phyloP scores from a whole-genome alignment of 2,888 invertebrate genomes.

The Diogma glabrata region DNA sequence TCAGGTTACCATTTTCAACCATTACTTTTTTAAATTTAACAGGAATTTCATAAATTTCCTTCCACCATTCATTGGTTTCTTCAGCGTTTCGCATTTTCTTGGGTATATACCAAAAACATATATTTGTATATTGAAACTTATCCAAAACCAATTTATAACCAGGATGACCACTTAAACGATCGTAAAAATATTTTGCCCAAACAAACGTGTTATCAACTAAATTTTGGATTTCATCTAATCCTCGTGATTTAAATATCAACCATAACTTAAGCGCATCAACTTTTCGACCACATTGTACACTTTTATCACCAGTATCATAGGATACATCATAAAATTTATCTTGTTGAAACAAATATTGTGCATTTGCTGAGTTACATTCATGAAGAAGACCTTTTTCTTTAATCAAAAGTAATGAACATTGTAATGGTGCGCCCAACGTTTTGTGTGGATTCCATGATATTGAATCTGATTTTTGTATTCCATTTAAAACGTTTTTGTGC shows the following conservation, averaged over 20 bases:
- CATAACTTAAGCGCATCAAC: constrained; percentile 87
- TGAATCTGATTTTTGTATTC: constrained; percentile 50
- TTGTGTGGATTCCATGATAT: constrained; percentile 82
- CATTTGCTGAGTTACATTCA: constrained; percentile 56
- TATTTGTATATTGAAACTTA: constrained; percentile 62
- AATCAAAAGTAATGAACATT: constrained; percentile 59
- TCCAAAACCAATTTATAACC: constrained; percentile 54
- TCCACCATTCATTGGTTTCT: constrained; percentile 42
- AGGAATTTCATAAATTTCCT: constrained; percentile 35
- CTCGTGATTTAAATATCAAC: constrained; percentile 82
- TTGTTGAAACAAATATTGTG: constrained; percentile 68
- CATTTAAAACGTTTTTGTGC: constrained; percentile 44
- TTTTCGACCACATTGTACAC: constrained; percentile 85
- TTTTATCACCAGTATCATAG: constrained; percentile 77
- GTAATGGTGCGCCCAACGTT: constrained; percentile 67
- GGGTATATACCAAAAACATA: constrained; percentile 85
- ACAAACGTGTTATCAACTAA: constrained; percentile 55
- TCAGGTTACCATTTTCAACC: constrained; percentile 49
- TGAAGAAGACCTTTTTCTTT: constrained; percentile 43
- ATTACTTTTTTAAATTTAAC: constrained; percentile 28
- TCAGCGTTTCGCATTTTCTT: constrained; percentile 32
- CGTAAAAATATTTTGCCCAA: constrained; percentile 45
- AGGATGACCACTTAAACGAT: constrained; percentile 38
- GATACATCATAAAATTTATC: constrained; percentile 73
- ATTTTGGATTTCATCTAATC: constrained; percentile 45